These are phyloP conservation scores for Calidris pugnax DNA, from an alignment of 2,113 vertebrate species.

Conservation along the genomic window DNA sequence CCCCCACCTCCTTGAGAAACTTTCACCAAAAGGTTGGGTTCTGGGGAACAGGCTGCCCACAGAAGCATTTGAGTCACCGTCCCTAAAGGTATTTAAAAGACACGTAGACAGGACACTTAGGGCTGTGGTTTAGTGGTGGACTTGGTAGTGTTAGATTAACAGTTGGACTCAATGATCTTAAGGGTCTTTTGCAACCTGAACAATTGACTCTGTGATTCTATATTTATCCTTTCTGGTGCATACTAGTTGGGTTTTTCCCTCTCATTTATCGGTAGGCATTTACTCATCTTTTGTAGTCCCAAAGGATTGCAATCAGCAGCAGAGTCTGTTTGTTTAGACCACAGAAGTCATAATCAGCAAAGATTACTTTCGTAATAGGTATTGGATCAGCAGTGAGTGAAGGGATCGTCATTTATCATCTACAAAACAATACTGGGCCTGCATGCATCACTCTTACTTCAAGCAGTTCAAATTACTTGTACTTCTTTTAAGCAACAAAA, in stretches of 20 bases:
- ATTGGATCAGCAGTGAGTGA: neutral
- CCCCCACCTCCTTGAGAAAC: neutral
- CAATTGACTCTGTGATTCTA: neutral
- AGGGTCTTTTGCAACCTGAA: neutral
- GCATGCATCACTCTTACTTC: neutral
- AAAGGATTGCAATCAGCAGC: neutral
- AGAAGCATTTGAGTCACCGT: neutral
- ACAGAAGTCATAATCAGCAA: neutral
- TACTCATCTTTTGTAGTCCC: neutral
- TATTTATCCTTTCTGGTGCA: neutral
- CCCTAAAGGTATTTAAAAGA: neutral
- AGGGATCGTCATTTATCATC: neutral
- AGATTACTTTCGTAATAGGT: neutral
- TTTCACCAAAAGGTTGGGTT: neutral
- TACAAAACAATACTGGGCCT: neutral
- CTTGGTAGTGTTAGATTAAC: neutral
- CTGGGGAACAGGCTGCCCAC: neutral
- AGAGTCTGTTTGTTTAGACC: neutral
- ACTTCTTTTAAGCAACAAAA: neutral
- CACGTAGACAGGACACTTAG: neutral
- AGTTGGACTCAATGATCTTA: neutral
- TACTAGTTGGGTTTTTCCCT: rapidly evolving
- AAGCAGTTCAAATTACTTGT: neutral
- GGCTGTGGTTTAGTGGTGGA: neutral
- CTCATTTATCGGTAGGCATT: neutral